These are phyloP conservation scores for Helicolenus hilgendorfi DNA, from an alignment of 2,797 vertebrate genomes.

Conservation along the genomic window DNA sequence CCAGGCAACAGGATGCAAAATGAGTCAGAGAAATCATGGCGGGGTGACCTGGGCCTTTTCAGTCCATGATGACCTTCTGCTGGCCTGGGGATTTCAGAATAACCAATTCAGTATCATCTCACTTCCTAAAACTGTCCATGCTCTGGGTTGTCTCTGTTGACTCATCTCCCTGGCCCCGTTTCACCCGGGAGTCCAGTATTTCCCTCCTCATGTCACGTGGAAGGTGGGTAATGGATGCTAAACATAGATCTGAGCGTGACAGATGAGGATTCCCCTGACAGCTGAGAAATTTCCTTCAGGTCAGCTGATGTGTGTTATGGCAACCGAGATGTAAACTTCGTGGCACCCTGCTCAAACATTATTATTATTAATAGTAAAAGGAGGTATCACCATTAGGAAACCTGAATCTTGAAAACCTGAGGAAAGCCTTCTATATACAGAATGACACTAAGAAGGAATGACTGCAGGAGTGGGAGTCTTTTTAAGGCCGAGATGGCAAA, in stretches of 20 bases:
- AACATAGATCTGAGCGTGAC: slow-evolving; percentile 51
- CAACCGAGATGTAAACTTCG: slow-evolving; percentile 17
- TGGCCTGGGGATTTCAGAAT: background rate
- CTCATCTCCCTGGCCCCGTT: background rate
- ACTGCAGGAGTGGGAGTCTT: background rate
- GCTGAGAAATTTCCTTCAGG: slow-evolving; percentile 33
- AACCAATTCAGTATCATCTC: background rate
- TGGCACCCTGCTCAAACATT: background rate
- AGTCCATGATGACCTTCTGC: background rate
- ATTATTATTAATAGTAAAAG: background rate
- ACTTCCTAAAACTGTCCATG: background rate
- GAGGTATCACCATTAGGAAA: background rate
- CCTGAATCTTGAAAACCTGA: background rate
- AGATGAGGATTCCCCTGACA: slow-evolving; percentile 56
- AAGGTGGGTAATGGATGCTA: slow-evolving; percentile 1
- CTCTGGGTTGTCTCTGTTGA: background rate
- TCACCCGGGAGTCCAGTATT: background rate
- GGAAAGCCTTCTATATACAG: background rate
- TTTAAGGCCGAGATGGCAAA: background rate
- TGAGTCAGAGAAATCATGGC: slow-evolving; percentile 13
- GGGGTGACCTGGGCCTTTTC: background rate
- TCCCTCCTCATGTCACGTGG: background rate
- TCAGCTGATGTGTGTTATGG: slow-evolving; percentile 48
- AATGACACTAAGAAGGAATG: background rate
- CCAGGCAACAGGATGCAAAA: slow-evolving; percentile 1